A percentile compares a stretch with the other conserved stretches of the same genome.
Conservation (phyloP, 2,113 vertebrate genomes). For the Genyomyrus donnyi region DNA sequence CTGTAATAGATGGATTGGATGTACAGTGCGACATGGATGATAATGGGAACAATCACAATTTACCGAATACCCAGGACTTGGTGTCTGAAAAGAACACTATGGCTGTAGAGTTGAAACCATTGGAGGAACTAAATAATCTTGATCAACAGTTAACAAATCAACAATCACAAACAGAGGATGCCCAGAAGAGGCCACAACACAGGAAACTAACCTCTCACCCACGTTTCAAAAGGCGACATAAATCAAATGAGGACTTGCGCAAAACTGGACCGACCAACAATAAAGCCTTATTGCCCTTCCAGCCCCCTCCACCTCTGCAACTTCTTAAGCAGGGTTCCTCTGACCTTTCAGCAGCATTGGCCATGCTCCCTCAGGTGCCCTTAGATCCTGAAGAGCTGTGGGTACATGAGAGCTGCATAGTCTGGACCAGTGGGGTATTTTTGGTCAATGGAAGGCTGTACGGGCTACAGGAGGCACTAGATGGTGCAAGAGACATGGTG, state of each 20-base stretch:
- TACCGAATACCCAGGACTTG: constrained; percentile 59
- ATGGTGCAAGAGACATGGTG: constrained; percentile 93
- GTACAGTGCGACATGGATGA: constrained; percentile 35
- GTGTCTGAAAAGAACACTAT: constrained; percentile 45
- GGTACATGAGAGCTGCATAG: constrained; percentile 94
- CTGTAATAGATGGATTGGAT: constrained; percentile 39
- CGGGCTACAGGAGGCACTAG: constrained; percentile 93
- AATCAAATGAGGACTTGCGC: constrained; percentile 82
- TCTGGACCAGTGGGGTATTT: constrained; percentile 97
- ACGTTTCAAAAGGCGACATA: constrained; percentile 89
- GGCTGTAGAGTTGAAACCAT: constrained; percentile 45
- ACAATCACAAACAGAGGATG: constrained; percentile 58
- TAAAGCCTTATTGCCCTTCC: constrained; percentile 70
- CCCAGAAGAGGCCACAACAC: constrained; percentile 65
- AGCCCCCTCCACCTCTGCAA: constrained; percentile 69
- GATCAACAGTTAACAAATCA: constrained; percentile 15
- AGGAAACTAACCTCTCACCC: constrained; percentile 86
- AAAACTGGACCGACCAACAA: constrained; percentile 80
- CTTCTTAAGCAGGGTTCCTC: constrained; percentile 69
- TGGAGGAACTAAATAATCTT: constrained; percentile 30
- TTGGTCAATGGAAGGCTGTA: constrained; percentile 94
- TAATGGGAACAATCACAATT: constrained; percentile 48
- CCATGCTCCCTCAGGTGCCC: constrained; percentile 96
- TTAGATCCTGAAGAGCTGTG: constrained; percentile 98
- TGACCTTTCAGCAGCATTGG: constrained; percentile 79